These are phyloP conservation scores for Rutilus rutilus DNA, from an alignment of 2,113 vertebrate species.

Conservation along the genomic window DNA sequence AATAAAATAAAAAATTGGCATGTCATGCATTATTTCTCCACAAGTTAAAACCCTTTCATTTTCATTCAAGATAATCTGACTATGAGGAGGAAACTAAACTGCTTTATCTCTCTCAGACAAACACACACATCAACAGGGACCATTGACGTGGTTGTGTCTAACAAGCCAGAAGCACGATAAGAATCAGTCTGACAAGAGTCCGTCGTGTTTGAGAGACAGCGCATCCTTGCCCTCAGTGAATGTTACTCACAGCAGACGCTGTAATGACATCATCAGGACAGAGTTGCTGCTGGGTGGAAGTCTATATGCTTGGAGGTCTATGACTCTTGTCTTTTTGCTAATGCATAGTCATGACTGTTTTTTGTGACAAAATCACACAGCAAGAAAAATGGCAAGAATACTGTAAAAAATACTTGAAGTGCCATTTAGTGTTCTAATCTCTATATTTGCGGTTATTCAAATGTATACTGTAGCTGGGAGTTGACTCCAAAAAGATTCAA, in stretches of 20 bases:
- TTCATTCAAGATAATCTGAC: background rate
- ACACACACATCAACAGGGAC: background rate
- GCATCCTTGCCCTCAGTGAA: background rate
- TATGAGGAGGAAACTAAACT: background rate
- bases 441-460: background rate
- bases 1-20: background rate
- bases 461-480: background rate
- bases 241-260: background rate
- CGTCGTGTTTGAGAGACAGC: constrained; percentile 22
- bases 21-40: background rate
- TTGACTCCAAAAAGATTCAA: background rate
- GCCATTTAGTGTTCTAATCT: background rate
- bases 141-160: background rate
- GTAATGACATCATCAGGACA: constrained; percentile 13
- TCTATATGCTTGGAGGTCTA: background rate
- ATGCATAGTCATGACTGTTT: background rate
- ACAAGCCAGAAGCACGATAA: constrained; percentile 2
- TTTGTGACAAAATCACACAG: background rate
- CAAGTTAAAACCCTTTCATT: background rate
- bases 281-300: background rate
- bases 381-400: background rate
- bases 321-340: background rate
- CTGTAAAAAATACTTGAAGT: background rate
- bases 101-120: constrained; percentile 11
- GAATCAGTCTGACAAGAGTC: constrained; percentile 47